Conservation (phyloP, 2,113 vertebrate species). For the Dipodomys spectabilis region DNA sequence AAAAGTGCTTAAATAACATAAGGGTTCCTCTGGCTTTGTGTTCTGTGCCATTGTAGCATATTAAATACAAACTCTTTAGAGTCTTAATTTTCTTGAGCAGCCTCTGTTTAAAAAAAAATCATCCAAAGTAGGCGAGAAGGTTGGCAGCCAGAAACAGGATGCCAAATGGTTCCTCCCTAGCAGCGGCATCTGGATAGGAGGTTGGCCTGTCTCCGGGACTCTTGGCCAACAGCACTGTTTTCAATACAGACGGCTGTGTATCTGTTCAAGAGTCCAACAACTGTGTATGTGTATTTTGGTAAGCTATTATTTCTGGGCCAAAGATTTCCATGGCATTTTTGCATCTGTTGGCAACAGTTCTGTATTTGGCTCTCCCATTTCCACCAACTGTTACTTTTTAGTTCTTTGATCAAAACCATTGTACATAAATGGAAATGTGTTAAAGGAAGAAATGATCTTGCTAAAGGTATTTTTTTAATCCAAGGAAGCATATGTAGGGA, state of each 20-base stretch:
- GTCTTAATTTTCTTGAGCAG: constrained; percentile 77
- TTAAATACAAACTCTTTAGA: constrained; percentile 73
- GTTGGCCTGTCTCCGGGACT: constrained; percentile 85
- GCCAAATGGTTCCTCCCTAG: constrained; percentile 82
- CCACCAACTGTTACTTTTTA: constrained; percentile 28
- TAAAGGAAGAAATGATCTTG: constrained; percentile 32
- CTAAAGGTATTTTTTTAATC: constrained; percentile 39
- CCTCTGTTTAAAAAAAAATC: constrained; percentile 61
- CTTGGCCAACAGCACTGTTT: constrained; percentile 83
- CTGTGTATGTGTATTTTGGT: constrained; percentile 86
- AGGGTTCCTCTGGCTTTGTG: background rate
- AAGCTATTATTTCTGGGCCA: constrained; percentile 80
- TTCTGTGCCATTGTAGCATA: background rate
- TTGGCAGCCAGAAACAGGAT: constrained; percentile 83
- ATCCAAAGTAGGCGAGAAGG: constrained; percentile 65
- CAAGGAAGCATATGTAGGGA: background rate
- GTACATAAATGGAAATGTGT: constrained; percentile 36
- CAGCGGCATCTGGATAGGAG: constrained; percentile 86
- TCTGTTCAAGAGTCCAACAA: constrained; percentile 80
- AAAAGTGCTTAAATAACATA: background rate
- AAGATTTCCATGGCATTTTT: constrained; percentile 69
- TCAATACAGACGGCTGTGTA: constrained; percentile 83
- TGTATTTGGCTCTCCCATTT: background rate
- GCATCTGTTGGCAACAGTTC: constrained; percentile 68
- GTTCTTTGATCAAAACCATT: constrained; percentile 57